phyloP scores from a whole-genome alignment of 2,797 vertebrate genomes.

The Cichlasoma orientale region DNA sequence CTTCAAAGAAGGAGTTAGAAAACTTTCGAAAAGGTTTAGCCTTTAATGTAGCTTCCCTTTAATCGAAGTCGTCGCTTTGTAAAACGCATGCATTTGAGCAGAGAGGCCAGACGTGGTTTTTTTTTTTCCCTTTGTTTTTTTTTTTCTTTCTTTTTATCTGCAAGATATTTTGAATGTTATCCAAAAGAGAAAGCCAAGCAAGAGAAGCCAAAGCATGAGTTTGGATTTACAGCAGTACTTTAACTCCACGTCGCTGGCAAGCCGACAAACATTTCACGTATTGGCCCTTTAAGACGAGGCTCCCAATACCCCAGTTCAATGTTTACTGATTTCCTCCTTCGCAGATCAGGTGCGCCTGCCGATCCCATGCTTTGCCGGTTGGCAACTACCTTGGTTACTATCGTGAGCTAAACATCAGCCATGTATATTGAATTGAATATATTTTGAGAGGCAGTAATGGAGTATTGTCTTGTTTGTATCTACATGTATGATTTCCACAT shows the following conservation, averaged over 20 bases:
- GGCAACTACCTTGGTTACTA: constrained; percentile 84
- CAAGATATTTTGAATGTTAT: constrained; percentile 67
- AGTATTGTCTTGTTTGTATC: constrained; percentile 67
- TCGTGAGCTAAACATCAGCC: constrained; percentile 70
- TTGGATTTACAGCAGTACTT: constrained; percentile 69
- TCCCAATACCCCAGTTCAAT: constrained; percentile 40
- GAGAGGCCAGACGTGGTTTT: constrained; percentile 27
- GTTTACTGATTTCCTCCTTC: constrained; percentile 63
- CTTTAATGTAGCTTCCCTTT: constrained; percentile 80
- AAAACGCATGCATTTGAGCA: constrained; percentile 64
- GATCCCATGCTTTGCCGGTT: constrained; percentile 68
- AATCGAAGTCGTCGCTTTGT: constrained; percentile 64
- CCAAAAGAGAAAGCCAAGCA: constrained; percentile 67
- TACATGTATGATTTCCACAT: constrained; percentile 68
- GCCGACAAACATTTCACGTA: constrained; percentile 48
- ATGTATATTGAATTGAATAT: constrained; percentile 75
- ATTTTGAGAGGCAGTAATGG: constrained; percentile 67
- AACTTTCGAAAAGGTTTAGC: constrained; percentile 56
- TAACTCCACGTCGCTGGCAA: constrained; percentile 52
- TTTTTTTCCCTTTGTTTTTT: neutral
- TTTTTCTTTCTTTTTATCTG: neutral
- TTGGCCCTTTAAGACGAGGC: constrained; percentile 52
- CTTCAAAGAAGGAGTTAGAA: constrained; percentile 40
- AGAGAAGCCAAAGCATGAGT: constrained; percentile 82
- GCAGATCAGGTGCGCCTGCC: constrained; percentile 34